A percentile compares a stretch with the other conserved stretches of the same genome.
These are phyloP conservation scores for Cavia porcellus DNA, from an alignment of 2,113 vertebrate species.

Conservation along the genomic window DNA sequence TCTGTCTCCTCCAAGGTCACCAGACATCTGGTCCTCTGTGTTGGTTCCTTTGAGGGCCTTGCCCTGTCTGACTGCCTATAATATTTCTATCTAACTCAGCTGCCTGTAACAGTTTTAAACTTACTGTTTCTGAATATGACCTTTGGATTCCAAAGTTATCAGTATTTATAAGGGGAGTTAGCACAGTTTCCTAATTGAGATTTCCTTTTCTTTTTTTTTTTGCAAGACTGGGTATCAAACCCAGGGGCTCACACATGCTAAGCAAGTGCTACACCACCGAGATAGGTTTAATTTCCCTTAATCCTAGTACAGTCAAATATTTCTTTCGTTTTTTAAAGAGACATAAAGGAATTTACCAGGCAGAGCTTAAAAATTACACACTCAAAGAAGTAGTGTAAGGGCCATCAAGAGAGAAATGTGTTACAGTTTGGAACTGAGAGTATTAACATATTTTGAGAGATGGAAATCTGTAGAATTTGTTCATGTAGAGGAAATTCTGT, in stretches of 20 bases:
- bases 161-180: background rate
- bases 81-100: too few species aligned
- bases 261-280: background rate
- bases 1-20: too few species aligned
- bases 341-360: background rate
- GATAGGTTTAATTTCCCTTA: background rate
- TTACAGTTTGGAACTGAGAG: background rate
- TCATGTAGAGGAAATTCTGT: background rate
- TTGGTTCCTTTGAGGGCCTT: too few species aligned
- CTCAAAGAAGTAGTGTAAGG: background rate
- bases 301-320: background rate
- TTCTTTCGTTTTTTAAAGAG: background rate
- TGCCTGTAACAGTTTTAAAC: background rate
- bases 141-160: background rate
- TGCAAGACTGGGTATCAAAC: background rate
- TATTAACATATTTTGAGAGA: background rate
- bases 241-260: too few species aligned
- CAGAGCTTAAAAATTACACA: background rate
- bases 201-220: background rate
- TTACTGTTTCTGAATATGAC: slow-evolving; percentile 18
- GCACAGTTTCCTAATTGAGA: background rate
- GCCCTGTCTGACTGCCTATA: too few species aligned
- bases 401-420: background rate
- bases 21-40: too few species aligned
- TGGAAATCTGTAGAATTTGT: background rate